These are phyloP conservation scores for Trochalopteron elliotii DNA, from an alignment of 2,113 vertebrate species.

Conservation along the genomic window DNA sequence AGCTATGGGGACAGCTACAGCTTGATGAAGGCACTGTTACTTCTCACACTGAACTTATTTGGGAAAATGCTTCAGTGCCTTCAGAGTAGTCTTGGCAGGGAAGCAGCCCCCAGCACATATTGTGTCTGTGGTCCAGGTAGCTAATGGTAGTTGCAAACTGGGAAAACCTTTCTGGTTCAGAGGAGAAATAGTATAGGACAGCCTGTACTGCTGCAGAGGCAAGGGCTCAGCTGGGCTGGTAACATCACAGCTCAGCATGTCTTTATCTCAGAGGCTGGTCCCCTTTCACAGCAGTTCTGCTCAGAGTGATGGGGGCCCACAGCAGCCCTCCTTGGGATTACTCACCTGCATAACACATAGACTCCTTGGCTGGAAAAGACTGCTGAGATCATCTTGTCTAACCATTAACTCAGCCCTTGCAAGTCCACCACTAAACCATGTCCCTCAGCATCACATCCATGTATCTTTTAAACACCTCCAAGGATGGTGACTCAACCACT, in stretches of 20 bases:
- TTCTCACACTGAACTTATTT: background rate
- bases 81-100: too few species aligned
- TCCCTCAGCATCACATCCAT: background rate
- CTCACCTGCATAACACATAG: background rate
- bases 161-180: background rate
- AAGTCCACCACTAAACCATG: background rate
- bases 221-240: background rate
- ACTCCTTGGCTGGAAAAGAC: background rate
- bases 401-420: background rate
- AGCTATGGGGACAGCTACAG: background rate
- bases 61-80: background rate
- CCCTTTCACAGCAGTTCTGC: background rate
- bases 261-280: background rate
- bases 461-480: background rate
- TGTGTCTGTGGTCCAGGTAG: background rate
- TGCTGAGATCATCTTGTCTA: background rate
- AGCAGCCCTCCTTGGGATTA: background rate
- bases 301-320: background rate
- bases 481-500: background rate
- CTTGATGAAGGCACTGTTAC: background rate
- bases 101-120: background rate
- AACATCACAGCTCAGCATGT: fast-evolving
- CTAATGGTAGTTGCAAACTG: background rate
- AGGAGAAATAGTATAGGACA: background rate
- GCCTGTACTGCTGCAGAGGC: background rate